Evolutionary conservation across 37 sponge, comb jelly and placozoan species (phyloP), one percentile per base, ranked within the genome.

Genomic region (Ephydatia muelleri): DNA sequence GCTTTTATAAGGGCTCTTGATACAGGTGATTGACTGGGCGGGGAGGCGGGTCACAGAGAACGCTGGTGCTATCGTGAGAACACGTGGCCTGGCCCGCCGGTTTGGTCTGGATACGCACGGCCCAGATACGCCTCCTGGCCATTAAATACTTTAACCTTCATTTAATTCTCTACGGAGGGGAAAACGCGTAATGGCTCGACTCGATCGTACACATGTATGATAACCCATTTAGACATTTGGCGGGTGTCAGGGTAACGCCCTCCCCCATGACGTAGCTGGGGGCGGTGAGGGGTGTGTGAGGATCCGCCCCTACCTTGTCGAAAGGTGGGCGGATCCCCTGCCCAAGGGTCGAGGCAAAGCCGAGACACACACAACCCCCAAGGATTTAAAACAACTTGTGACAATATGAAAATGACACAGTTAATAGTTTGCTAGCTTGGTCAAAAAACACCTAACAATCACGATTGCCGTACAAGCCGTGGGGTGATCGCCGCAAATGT

Each of bases 1-100:
- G 57, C 57, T 57, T 57, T 57, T 57, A 57, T 57, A 57, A 57
- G 57, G 57, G 57, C 57, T 57, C 57, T 57, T 57, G 57, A 57
- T 57, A 57, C 57, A 57, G 57, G 57, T n/a, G 57, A 21, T 57
- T 57, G 19, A 14, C 57, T 57, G 57, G 57, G 57, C 57, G 57
- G 57, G 57, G 57, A 57, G 57, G 57, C 16, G 57, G 57, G 57
- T 14, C 9, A 57, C 57, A 16, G 57, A 57, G 19, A 16, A 57
- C 57, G 57, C 57, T 14, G 57, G 57, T 57, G 57, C 57, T 21
- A 21, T 19, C 57, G 16, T 11, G 57, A 57, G 57, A 57, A 57
- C 57, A 57, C 19, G 57, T 57, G 57, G 57, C 57, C 16, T 57
- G 16, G 57, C 57, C 19, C 19, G 19, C 57, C 19, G 57, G 57